phyloP scores from a whole-genome alignment of 2,113 vertebrate species.

The Spermophilus dauricus region DNA sequence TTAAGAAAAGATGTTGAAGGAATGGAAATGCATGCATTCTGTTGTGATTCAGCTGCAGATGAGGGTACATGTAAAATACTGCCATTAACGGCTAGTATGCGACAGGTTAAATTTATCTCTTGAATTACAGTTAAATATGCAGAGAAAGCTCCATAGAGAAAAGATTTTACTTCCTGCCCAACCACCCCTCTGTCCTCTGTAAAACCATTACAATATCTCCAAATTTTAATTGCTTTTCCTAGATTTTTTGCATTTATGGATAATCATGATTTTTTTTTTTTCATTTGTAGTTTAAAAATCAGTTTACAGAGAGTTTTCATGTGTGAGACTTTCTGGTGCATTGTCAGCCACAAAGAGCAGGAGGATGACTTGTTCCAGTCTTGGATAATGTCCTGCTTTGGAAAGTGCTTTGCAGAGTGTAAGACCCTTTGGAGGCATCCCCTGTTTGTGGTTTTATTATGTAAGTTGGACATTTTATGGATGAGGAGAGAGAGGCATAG shows the following conservation, averaged over 20 bases:
- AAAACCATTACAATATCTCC: neutral
- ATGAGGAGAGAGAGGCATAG: neutral
- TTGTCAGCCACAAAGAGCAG: neutral
- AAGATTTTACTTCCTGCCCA: neutral
- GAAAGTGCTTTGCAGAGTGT: neutral
- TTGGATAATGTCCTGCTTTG: neutral
- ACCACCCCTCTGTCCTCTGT: fast-evolving
- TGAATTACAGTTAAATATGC: neutral
- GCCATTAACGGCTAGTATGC: neutral
- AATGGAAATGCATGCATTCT: constrained; percentile 7
- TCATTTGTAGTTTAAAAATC: neutral
- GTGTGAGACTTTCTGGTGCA: neutral
- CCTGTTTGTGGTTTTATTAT: neutral
- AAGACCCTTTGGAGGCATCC: neutral
- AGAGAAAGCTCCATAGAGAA: neutral
- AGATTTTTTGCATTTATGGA: neutral
- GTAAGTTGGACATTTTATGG: neutral
- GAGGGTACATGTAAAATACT: neutral
- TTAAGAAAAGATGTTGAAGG: constrained; percentile 66
- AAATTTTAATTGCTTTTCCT: neutral
- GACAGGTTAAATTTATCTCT: neutral
- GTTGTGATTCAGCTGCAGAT: neutral
- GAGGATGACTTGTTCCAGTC: neutral
- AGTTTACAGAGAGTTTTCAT: neutral
- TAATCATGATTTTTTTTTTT: neutral